phyloP scores from a whole-genome alignment of 2,888 invertebrate genomes.

The Drosophila koepferae region DNA sequence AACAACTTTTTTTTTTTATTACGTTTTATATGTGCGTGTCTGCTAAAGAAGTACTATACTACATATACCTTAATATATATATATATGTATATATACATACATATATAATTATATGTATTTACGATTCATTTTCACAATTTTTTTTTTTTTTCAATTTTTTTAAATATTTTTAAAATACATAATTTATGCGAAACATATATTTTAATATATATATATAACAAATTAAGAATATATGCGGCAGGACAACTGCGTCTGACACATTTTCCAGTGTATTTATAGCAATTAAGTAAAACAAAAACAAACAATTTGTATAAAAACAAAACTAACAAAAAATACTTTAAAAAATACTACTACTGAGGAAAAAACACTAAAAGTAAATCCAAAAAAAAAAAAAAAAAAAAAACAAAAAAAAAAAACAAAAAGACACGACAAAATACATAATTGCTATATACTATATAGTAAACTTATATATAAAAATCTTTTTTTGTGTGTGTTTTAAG shows the following conservation, averaged over 20 bases:
- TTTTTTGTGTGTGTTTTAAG: slow-evolving; percentile 56
- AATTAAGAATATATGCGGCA: slow-evolving; percentile 29
- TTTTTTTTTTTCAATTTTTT: slow-evolving; percentile 43
- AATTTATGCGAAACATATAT: slow-evolving; percentile 15
- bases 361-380: slow-evolving; percentile 40
- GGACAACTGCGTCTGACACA: slow-evolving; percentile 53
- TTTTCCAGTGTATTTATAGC: slow-evolving; percentile 77
- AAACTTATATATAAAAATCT: slow-evolving; percentile 25
- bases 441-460: slow-evolving; percentile 44
- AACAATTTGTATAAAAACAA: slow-evolving; percentile 56
- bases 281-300: slow-evolving; percentile 34
- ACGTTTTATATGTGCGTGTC: slow-evolving; percentile 35
- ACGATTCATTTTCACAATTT: slow-evolving; percentile 37
- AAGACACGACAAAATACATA: slow-evolving; percentile 39
- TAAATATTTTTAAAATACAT: slow-evolving; percentile 14
- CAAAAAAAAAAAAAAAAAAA: slow-evolving; percentile 12
- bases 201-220: slow-evolving; percentile 7
- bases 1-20: slow-evolving; percentile 35
- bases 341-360: slow-evolving; percentile 32
- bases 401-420: slow-evolving; percentile 13
- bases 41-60: slow-evolving; percentile 29
- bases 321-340: slow-evolving; percentile 39
- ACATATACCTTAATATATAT: slow-evolving; percentile 23
- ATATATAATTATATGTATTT: slow-evolving; percentile 15
- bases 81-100: slow-evolving; percentile 12